Evolutionary conservation across 2,888 invertebrate species (phyloP).

Genomic region (Protula sp.): DNA sequence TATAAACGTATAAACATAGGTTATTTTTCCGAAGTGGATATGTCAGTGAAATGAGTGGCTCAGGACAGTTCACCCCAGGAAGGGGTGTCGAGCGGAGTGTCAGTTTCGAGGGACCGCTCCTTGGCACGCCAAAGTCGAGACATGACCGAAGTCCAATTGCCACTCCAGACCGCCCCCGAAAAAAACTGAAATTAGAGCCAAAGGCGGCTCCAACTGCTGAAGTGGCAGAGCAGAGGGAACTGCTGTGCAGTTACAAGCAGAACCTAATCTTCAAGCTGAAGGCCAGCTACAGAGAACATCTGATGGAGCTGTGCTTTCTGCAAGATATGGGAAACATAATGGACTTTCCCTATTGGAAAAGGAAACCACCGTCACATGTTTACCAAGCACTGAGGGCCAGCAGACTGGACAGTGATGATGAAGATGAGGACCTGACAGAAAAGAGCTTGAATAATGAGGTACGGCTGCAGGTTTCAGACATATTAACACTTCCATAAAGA

Average conservation of each 20-base stretch:
- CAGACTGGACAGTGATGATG: conserved; percentile 63
- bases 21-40: no score
- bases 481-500: no score
- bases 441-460: conserved; percentile 24
- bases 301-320: conserved; percentile 78
- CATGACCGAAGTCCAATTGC: conserved; percentile 5
- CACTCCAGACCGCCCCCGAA: conserved; percentile 22
- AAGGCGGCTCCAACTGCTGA: conserved; percentile 38
- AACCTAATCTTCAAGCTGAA: conserved; percentile 43
- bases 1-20: no score
- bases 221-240: conserved; percentile 35
- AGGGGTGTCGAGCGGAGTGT: no score
- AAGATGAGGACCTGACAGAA: conserved; percentile 51
- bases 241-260: conserved; percentile 31
- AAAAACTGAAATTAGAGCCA: conserved; percentile 43
- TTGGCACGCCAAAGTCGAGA: background rate
- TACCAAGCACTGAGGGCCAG: conserved; percentile 71
- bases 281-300: conserved; percentile 50
- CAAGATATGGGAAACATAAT: conserved; percentile 81
- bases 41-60: no score
- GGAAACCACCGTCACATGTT: conserved; percentile 69
- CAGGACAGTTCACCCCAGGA: no score
- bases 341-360: conserved; percentile 80
- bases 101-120: no score
- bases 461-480: no score